phyloP scores from a whole-genome alignment of 2,113 vertebrate species.

The Canis aureus region DNA sequence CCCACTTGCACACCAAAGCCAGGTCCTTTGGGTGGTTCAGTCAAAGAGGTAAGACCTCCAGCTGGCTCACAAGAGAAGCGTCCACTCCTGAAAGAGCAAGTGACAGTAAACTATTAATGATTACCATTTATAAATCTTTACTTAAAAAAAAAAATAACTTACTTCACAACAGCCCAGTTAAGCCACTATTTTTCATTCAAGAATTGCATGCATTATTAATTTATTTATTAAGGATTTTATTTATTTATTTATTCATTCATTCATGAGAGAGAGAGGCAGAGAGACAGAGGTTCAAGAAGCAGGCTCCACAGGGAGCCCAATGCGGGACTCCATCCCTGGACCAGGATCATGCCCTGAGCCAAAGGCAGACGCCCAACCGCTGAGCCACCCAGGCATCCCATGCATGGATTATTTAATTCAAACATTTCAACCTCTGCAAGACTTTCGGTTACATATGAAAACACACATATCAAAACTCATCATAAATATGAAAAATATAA shows the following conservation, averaged over 20 bases:
- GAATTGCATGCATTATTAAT: not conserved
- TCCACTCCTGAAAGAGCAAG: conserved; percentile 88
- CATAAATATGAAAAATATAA: conserved; percentile 37
- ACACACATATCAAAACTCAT: not conserved
- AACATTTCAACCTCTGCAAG: not conserved
- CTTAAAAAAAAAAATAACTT: conserved; percentile 39
- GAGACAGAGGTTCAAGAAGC: too few species aligned
- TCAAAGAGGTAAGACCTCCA: conserved; percentile 95
- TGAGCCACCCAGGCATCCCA: too few species aligned
- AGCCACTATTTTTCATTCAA: not conserved
- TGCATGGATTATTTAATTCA: conserved; percentile 44
- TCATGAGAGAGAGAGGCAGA: too few species aligned
- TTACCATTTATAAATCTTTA: conserved; percentile 34
- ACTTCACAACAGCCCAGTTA: conserved; percentile 5
- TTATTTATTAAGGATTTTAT: too few species aligned
- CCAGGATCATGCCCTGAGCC: too few species aligned
- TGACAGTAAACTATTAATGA: conserved; percentile 53
- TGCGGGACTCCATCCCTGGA: too few species aligned
- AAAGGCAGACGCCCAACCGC: too few species aligned
- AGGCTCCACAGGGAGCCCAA: too few species aligned
- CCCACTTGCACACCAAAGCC: conserved; percentile 96
- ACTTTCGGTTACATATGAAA: conserved; percentile 35
- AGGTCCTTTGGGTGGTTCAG: conserved; percentile 95
- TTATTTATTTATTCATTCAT: too few species aligned
- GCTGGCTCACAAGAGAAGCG: conserved; percentile 99